Evolutionary conservation across 2,888 invertebrate genomes (phyloP).

Genomic region (Heteropelma amictum): DNA sequence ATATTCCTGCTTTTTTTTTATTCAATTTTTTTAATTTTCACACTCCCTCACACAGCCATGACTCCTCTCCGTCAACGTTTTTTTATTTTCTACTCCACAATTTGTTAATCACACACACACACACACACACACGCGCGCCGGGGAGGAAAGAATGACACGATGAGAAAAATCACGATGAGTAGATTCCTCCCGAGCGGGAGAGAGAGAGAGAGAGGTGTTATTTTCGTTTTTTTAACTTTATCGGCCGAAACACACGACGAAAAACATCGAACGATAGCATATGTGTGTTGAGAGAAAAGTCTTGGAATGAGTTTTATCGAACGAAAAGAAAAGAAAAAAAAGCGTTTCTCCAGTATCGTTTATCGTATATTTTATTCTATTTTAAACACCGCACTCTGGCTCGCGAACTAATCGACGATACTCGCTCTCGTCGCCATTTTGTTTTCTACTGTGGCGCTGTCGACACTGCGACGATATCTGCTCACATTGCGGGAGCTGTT

Average conservation of each 20-base stretch:
- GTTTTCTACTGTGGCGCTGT: constrained; percentile 49
- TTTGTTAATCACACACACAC: background rate
- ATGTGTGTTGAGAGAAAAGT: background rate
- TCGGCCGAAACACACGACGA: background rate
- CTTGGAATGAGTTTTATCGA: background rate
- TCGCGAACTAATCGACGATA: constrained; percentile 39
- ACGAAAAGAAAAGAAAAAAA: too few species aligned
- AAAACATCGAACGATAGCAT: background rate
- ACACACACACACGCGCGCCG: background rate
- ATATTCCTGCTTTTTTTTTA: constrained; percentile 6
- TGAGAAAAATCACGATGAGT: too few species aligned
- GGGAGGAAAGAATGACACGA: background rate
- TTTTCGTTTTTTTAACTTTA: constrained; percentile 21
- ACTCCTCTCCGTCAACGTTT: constrained; percentile 6
- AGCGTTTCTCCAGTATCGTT: too few species aligned
- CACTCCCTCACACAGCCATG: constrained; percentile 16
- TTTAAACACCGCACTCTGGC: constrained; percentile 31
- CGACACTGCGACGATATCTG: background rate
- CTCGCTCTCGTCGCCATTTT: constrained; percentile 51
- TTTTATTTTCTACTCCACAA: background rate
- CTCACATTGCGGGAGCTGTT: background rate
- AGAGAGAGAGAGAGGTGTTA: too few species aligned
- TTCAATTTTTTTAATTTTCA: too few species aligned
- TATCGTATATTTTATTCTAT: background rate
- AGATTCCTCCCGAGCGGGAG: too few species aligned